Percentiles rank a stretch among this genome's conserved stretches.
phyloP scores from a whole-genome alignment of 2,888 invertebrate species.

The Hypercompe scribonia region DNA sequence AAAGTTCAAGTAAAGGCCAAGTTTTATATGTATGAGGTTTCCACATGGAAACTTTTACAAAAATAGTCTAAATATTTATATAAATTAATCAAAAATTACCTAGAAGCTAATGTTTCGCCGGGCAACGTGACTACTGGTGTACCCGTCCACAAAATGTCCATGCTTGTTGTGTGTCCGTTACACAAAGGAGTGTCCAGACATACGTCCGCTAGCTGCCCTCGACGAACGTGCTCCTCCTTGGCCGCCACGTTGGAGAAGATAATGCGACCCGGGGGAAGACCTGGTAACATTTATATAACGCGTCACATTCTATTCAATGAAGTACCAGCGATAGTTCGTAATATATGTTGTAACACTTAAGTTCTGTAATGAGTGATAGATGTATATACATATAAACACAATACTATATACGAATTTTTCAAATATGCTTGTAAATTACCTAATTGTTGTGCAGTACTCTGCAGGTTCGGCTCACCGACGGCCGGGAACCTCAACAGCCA shows the following conservation, averaged over 20 bases:
- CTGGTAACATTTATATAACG: constrained; percentile 59
- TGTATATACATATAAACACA: background rate
- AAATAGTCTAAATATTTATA: no score
- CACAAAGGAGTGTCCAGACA: constrained; percentile 99
- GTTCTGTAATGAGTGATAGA: background rate
- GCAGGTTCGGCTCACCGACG: constrained; percentile 94
- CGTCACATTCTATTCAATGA: background rate
- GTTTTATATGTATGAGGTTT: no score
- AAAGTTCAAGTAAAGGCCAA: no score
- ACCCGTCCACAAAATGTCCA: constrained; percentile 99
- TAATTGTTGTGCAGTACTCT: constrained; percentile 93
- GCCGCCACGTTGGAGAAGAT: constrained; percentile 99
- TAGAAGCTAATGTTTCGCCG: constrained; percentile 92
- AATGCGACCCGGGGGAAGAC: constrained; percentile 92
- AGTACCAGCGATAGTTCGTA: background rate
- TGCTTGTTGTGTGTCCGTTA: constrained; percentile 99
- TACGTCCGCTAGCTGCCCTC: constrained; percentile 99
- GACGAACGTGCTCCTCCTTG: constrained; percentile 98
- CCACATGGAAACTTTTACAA: no score
- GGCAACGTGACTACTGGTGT: constrained; percentile 99
- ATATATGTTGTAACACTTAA: background rate
- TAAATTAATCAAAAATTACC: constrained; percentile 68
- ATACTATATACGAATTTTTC: background rate
- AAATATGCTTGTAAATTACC: constrained; percentile 78
- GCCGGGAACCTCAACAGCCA: constrained; percentile 99